A percentile compares a stretch with the other conserved stretches of the same genome.
phyloP scores from a whole-genome alignment of 2,888 invertebrate species.

The Cataglyphis livida region DNA sequence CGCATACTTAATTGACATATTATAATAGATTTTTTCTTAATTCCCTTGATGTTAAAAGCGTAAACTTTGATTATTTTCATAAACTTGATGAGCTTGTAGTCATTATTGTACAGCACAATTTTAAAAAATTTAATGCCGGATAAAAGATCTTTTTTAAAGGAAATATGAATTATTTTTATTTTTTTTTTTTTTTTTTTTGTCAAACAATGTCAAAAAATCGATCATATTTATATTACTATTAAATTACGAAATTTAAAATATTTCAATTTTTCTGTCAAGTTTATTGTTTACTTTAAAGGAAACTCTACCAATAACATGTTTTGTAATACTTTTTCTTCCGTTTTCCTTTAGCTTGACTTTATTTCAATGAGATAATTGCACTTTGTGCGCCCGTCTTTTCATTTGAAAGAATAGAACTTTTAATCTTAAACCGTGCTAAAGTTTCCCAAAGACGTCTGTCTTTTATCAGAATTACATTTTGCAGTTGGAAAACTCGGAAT shows the following conservation, averaged over 20 bases:
- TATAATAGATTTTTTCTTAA: neutral
- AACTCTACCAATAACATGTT: neutral
- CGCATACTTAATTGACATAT: neutral
- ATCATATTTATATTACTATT: neutral
- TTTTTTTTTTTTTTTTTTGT: neutral
- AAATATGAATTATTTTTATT: neutral
- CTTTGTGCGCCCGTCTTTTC: constrained; percentile 8
- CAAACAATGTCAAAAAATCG: neutral
- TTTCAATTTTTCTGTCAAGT: constrained; percentile 3
- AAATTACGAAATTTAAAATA: constrained; percentile 2
- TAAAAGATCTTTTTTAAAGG: neutral
- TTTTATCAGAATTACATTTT: neutral
- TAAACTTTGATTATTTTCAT: constrained; percentile 34
- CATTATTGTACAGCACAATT: neutral
- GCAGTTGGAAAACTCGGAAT: neutral
- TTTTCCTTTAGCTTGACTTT: constrained; percentile 7
- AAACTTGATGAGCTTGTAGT: constrained; percentile 21
- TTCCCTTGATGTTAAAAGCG: neutral
- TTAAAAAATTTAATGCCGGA: constrained; percentile 14
- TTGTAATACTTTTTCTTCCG: neutral
- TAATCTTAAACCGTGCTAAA: constrained; percentile 16
- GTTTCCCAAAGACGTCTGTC: neutral
- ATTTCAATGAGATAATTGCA: constrained; percentile 23
- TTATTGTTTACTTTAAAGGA: neutral
- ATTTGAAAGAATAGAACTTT: constrained; percentile 14